Evolutionary conservation across 2,797 vertebrate genomes (phyloP).

Genomic region (Ficedula albicollis): DNA sequence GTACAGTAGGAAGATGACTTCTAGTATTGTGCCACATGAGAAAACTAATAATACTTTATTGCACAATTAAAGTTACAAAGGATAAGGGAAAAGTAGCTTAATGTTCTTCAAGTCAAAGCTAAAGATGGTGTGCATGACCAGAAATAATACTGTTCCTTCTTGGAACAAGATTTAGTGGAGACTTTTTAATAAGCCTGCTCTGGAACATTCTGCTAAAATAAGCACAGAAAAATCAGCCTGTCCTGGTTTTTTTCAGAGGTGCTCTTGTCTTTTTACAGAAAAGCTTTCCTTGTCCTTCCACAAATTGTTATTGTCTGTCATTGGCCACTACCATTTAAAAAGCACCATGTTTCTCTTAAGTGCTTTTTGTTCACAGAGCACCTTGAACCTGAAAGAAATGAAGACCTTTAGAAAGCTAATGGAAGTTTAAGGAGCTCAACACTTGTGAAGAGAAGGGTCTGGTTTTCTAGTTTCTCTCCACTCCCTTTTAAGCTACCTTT

Average conservation of each 20-base stretch:
- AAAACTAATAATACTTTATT: conserved; percentile 49
- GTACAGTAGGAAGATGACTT: conserved; percentile 30
- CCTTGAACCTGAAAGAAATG: conserved; percentile 26
- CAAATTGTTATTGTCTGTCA: conserved; percentile 19
- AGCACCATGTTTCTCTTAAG: conserved; percentile 18
- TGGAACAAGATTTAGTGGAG: background rate
- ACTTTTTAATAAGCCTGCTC: background rate
- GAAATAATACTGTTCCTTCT: background rate
- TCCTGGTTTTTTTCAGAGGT: background rate
- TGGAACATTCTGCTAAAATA: conserved; percentile 14
- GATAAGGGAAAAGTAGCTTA: conserved; percentile 16
- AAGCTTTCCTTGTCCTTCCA: background rate
- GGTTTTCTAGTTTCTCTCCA: background rate
- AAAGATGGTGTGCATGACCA: conserved; percentile 2
- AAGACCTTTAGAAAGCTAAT: conserved; percentile 41
- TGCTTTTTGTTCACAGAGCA: conserved; percentile 32
- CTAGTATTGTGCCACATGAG: background rate
- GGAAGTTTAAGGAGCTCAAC: conserved; percentile 35
- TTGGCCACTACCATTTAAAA: conserved; percentile 23
- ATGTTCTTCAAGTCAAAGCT: conserved; percentile 44
- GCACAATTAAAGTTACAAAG: conserved; percentile 59
- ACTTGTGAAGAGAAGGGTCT: background rate
- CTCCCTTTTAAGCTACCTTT: background rate
- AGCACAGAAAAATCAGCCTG: conserved; percentile 21
- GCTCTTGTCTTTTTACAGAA: conserved; percentile 25